A percentile compares a stretch with the other conserved stretches of the same genome.
Evolutionary conservation across 2,113 vertebrate species (phyloP).

Genomic region (Silurus glanis): DNA sequence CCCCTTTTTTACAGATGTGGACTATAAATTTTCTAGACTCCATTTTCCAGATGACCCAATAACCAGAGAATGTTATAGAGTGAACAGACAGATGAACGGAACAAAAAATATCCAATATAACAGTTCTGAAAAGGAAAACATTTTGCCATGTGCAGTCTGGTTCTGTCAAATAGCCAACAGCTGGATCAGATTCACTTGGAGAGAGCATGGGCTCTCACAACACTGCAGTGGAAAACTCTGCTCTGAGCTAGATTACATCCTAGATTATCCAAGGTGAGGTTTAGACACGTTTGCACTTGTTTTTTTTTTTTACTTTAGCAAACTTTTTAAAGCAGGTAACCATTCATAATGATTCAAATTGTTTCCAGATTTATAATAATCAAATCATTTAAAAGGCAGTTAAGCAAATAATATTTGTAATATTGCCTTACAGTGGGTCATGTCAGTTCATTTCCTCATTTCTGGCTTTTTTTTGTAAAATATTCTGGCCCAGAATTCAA

Average conservation of each 20-base stretch:
- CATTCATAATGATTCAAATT: no score
- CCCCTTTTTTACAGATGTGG: neutral
- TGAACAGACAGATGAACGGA: neutral
- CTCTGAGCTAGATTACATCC: constrained; percentile 14
- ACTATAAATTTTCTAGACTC: neutral
- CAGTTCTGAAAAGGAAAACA: neutral
- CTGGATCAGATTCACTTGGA: constrained; percentile 26
- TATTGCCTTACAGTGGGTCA: neutral
- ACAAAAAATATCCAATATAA: neutral
- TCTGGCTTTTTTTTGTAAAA: neutral
- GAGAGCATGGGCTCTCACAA: constrained; percentile 8
- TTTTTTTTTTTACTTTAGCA: neutral
- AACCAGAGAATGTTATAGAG: neutral
- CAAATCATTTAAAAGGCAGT: no score
- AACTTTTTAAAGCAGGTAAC: neutral
- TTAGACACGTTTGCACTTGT: neutral
- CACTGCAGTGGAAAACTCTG: constrained; percentile 2
- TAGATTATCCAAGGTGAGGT: constrained; percentile 1
- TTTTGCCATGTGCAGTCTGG: neutral
- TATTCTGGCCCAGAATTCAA: neutral
- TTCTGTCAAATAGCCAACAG: constrained; percentile 32
- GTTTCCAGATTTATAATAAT: neutral
- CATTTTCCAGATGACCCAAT: constrained; percentile 7
- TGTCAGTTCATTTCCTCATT: neutral
- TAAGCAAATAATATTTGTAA: neutral